Evolutionary conservation across 2,113 vertebrate genomes (phyloP), one percentile per base, ranked within the genome.

Genomic region (Brachypodius melanocephalos): DNA sequence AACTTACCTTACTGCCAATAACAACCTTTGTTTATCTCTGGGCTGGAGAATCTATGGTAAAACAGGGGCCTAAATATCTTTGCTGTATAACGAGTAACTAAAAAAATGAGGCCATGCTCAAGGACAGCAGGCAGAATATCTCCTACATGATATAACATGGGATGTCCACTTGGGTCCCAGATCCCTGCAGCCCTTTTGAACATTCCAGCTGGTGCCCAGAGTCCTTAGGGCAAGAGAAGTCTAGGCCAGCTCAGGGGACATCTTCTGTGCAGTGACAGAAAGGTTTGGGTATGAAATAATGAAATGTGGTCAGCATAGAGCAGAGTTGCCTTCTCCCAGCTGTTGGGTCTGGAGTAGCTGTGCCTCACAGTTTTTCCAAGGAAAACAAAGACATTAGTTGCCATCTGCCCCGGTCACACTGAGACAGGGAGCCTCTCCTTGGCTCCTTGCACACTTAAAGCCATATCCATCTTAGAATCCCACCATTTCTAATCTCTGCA

Each of bases 251-350:
- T 80, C 61, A 51, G 12, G 32, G 32, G 21, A 63, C 0, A 1
- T 13, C 31, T 52, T 68, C 81, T 43, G 31, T 65, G 20, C 12
- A 28, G 54, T 3, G 3, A 12, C 21, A 2, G 1, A 42, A 85
- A 76, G 16, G 7, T 62, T 34, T 69, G 87, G 22, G 11, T 29
- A 14, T 8, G 8, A 88, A 75, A 48, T 31, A 28, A 14, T 12
- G 25, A 80, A 78, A 48, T 2, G 0, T 8, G 8, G 22, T 40
- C 72, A 46, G 1, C 0, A 0, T 24, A 51, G 84, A 36, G 16
- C 19, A 57, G 16, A 62, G 45, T 19, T 5, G 1, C 36, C 49
- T 57, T 73, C 43, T 59, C 28, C 25, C 38, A 83, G 45, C 13
- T 29, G 4, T 5, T 48, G 24, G 21, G 29, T 61, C 42, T 2